Conservation (phyloP, 2,113 vertebrate species). For the Pelmatolapia mariae region DNA sequence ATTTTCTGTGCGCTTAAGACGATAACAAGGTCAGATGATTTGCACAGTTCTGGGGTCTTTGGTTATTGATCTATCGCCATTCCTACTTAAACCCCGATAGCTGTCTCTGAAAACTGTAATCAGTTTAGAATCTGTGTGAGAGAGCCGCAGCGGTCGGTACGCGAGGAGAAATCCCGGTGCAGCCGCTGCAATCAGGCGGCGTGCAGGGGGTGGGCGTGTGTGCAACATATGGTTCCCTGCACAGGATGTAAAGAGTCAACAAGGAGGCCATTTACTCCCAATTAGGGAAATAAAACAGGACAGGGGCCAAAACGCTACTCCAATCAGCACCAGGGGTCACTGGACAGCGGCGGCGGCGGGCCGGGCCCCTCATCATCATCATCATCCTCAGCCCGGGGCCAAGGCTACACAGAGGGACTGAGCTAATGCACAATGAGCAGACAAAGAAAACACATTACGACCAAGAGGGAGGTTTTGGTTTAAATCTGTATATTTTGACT, state of each 20-base stretch:
- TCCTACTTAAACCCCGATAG: not conserved
- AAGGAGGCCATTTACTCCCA: constrained; percentile 54
- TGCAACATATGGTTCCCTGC: constrained; percentile 22
- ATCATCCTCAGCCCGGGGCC: not conserved
- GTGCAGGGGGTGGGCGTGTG: not conserved
- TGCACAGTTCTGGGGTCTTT: not conserved
- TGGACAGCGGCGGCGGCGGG: constrained; percentile 73
- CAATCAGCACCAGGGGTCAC: constrained; percentile 88
- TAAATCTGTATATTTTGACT: not conserved
- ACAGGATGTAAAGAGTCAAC: constrained; percentile 49
- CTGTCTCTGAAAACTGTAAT: not conserved
- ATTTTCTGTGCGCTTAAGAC: not conserved
- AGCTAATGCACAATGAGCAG: not conserved
- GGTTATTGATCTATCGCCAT: not conserved
- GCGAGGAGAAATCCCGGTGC: not conserved
- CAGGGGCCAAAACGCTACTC: constrained; percentile 76
- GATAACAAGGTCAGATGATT: not conserved
- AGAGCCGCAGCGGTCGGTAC: not conserved
- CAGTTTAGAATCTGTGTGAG: not conserved
- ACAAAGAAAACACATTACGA: not conserved
- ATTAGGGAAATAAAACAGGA: constrained; percentile 79
- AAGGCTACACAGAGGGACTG: not conserved
- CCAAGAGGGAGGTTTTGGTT: not conserved
- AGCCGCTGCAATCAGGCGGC: constrained; percentile 17
- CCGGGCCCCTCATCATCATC: not conserved